These are phyloP conservation scores for Hestina assimilis DNA, from an alignment of 1,140 invertebrate genomes.

Conservation along the genomic window DNA sequence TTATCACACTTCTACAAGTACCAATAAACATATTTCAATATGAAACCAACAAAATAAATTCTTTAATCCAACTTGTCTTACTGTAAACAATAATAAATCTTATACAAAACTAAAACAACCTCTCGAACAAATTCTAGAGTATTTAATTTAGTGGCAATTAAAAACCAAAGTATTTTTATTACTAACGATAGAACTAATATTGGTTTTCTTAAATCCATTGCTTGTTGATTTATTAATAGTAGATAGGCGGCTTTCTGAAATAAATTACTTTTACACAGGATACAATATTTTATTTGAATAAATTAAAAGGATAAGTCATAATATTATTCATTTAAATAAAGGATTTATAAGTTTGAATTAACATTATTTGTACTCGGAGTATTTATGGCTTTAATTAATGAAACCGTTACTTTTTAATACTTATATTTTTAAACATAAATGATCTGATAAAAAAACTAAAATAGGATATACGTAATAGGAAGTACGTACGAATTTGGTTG, in stretches of 20 bases:
- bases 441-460: too few species aligned
- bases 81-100: too few species aligned
- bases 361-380: not conserved
- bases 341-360: slow-evolving; percentile 10
- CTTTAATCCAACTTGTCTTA: too few species aligned
- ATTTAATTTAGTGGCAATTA: slow-evolving; percentile 9
- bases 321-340: not conserved
- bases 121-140: not conserved
- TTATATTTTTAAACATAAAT: too few species aligned
- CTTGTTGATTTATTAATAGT: slow-evolving; percentile 33
- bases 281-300: slow-evolving; percentile 24
- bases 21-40: too few species aligned
- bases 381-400: too few species aligned
- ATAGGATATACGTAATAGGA: too few species aligned
- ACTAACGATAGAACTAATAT: slow-evolving; percentile 31
- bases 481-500: too few species aligned
- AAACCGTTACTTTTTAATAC: too few species aligned
- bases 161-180: slow-evolving; percentile 9
- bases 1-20: too few species aligned
- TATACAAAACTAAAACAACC: too few species aligned
- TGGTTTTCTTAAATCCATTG: slow-evolving; percentile 35
- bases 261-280: slow-evolving; percentile 30
- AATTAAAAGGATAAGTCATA: slow-evolving; percentile 9
- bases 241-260: slow-evolving; percentile 13
- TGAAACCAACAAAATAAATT: too few species aligned